Evolutionary conservation across 1,140 invertebrate genomes (phyloP).

Genomic region (Trissolcus basalis): DNA sequence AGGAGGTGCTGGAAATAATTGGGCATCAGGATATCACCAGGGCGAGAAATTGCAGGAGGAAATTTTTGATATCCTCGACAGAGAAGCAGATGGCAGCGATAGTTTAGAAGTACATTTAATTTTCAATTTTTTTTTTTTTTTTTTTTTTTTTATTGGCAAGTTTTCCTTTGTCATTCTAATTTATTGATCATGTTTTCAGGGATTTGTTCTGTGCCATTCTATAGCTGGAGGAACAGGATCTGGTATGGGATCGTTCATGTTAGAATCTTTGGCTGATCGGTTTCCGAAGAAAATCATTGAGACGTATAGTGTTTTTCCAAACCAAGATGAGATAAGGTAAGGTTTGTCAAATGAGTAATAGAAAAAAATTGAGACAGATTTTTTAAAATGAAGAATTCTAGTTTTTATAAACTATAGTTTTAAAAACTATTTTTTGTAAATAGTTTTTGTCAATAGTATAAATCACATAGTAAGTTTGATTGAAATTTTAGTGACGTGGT

Average conservation of each 20-base stretch:
- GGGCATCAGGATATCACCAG: conserved; percentile 96
- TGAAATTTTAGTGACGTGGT: conserved; percentile 91
- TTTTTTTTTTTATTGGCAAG: no score
- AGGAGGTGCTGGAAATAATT: conserved; percentile 99
- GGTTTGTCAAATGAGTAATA: conserved; percentile 5
- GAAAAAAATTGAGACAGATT: no score
- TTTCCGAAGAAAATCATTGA: conserved; percentile 99
- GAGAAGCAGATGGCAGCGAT: conserved; percentile 98
- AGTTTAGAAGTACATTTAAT: conserved; percentile 87
- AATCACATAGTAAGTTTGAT: conserved; percentile 4
- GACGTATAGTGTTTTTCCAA: conserved; percentile 99
- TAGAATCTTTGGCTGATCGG: conserved; percentile 94
- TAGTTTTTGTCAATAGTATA: no score
- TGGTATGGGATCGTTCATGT: conserved; percentile 96
- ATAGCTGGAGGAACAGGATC: conserved; percentile 99
- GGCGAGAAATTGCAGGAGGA: conserved; percentile 96
- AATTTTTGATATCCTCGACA: conserved; percentile 98
- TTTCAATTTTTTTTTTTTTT: conserved; percentile 3
- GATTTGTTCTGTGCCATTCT: conserved; percentile 99
- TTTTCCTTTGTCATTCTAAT: no score
- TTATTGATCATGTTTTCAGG: conserved; percentile 77
- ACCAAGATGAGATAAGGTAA: conserved; percentile 95
- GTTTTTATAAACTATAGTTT: no score
- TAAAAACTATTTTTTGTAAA: no score
- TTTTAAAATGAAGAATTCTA: no score